Evolutionary conservation across 2,888 invertebrate species (phyloP), one percentile per base, ranked within the genome.

Genomic region (Scotopteryx bipunctaria): DNA sequence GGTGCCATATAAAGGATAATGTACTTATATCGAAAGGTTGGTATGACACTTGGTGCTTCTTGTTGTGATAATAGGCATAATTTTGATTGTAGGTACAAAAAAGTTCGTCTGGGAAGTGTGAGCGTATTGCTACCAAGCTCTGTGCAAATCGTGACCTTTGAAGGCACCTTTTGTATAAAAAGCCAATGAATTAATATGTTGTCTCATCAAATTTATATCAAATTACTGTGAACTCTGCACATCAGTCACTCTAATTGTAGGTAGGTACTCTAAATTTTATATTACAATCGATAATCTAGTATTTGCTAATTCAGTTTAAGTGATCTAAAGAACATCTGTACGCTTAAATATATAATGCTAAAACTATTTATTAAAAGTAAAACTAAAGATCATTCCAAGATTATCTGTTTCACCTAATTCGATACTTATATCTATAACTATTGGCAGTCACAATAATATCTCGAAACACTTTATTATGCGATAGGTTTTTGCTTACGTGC

Each of bases 121-220:
- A 86, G 88, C 88, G 83, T 86, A 86, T 82, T 75, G 76, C 86
- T 86, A 86, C 83, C 78, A 88, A 88, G 87, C 89, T 82, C 78
- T 81, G 89, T 89, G 89, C 87, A 78, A 74, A 68, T 78, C 65
- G 83, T 86, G 85, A 79, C 68, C 66, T 64, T 81, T 78, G 8
- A 35, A 53, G 60, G 79, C 79, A 81, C 79, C 75, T 79, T 76
- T 75, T 74, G 74, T 79, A 83, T 76, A 79, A 78, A 71, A 86
- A 86, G 85, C 83, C 73, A 75, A 83, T 85, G 81, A 76, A 36
- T 46, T 36, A 27, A 27, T 27, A 71, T 69, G 49, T 79, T 74
- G 76, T 78, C 67, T 65, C 66, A 61, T 59, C 37, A 59, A 51
- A 58, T 55, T 37, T 44, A 42, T 46, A 48, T 49, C 50, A 43